Conservation (phyloP, 2,888 invertebrate genomes). For the Rhorus exstirpatorius region DNA sequence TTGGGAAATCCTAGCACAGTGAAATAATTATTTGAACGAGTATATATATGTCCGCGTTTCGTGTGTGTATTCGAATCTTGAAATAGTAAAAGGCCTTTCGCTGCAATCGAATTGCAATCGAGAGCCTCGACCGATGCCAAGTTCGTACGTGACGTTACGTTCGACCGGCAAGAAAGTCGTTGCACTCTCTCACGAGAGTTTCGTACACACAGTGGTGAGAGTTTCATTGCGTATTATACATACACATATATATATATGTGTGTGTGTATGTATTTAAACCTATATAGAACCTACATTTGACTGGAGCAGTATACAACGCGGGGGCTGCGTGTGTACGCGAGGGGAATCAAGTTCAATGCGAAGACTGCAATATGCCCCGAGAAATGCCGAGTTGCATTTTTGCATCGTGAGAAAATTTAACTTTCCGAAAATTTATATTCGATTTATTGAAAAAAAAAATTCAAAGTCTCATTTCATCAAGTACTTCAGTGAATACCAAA, state of each 20-base stretch:
- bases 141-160: constrained; percentile 67
- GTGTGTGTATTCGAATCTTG: constrained; percentile 19
- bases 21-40: too few species aligned
- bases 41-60: constrained; percentile 29
- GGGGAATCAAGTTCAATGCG: constrained; percentile 79
- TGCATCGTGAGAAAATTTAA: neutral
- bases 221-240: constrained; percentile 37
- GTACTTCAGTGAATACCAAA: too few species aligned
- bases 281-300: constrained; percentile 25
- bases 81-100: constrained; percentile 61
- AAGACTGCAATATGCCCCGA: constrained; percentile 24
- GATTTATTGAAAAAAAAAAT: too few species aligned
- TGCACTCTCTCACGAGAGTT: constrained; percentile 64
- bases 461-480: too few species aligned
- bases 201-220: constrained; percentile 29
- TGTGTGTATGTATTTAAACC: neutral
- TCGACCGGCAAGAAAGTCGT: constrained; percentile 59
- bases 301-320: constrained; percentile 54
- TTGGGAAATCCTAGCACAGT: too few species aligned
- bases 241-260: neutral
- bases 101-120: constrained; percentile 58
- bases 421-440: neutral
- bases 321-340: constrained; percentile 65
- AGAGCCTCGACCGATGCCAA: constrained; percentile 55
- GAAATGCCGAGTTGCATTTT: neutral